Percentiles rank a stretch among this genome's conserved stretches.
These are phyloP conservation scores for Dolichomitus sp. DNA, from an alignment of 2,888 invertebrate genomes.

Conservation along the genomic window DNA sequence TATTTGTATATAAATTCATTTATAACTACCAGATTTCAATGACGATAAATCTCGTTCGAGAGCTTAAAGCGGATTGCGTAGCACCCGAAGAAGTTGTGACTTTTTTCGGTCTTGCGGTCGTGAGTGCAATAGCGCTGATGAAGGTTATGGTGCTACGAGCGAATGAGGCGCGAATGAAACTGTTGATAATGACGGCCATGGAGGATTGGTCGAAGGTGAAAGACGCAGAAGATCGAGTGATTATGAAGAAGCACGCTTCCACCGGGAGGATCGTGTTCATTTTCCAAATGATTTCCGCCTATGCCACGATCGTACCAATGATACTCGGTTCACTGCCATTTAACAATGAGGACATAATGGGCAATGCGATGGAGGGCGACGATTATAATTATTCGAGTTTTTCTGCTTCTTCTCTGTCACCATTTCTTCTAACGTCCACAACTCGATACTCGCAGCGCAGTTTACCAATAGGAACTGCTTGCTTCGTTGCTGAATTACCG, in stretches of 20 bases:
- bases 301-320: not conserved
- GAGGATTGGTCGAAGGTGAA: constrained; percentile 43
- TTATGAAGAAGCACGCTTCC: constrained; percentile 39
- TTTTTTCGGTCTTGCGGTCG: constrained; percentile 22
- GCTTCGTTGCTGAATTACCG: constrained; percentile 42
- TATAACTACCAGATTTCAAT: too few relatives aligned
- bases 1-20: not conserved
- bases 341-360: not conserved
- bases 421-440: not conserved
- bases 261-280: constrained; percentile 40
- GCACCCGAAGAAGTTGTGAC: not conserved
- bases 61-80: not conserved
- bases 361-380: not conserved
- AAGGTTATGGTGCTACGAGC: constrained; percentile 40
- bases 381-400: constrained; percentile 13
- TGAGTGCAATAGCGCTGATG: constrained; percentile 7
- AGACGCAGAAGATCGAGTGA: not conserved
- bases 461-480: constrained; percentile 56
- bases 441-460: not conserved
- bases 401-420: not conserved
- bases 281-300: constrained; percentile 38
- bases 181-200: constrained; percentile 31
- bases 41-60: constrained; percentile 2
- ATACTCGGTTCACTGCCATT: constrained; percentile 18
- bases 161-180: constrained; percentile 19